Percentiles rank a stretch among this genome's conserved stretches.
Conservation (phyloP, 2,888 invertebrate genomes). For the Barypeithes pellucidus region DNA sequence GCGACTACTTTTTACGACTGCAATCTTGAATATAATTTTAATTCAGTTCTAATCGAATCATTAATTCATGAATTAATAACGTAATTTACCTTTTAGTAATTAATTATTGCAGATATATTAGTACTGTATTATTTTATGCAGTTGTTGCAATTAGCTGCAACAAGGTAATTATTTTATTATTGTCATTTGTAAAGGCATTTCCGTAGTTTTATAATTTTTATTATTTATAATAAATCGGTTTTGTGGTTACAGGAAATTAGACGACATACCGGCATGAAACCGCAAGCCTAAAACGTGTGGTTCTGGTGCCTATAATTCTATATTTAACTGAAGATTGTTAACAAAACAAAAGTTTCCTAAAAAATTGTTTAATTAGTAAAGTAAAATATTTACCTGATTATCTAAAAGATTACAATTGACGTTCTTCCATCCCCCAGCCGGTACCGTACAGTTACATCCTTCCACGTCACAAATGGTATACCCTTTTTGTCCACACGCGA, state of each 20-base stretch:
- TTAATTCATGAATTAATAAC: neutral
- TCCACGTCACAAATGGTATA: slow-evolving; percentile 74
- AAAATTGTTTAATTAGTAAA: no score
- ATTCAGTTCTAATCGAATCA: neutral
- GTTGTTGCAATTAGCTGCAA: neutral
- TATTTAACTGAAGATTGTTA: neutral
- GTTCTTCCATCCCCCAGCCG: slow-evolving; percentile 75
- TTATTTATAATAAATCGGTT: slow-evolving; percentile 3
- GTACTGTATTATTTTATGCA: neutral
- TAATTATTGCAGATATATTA: neutral
- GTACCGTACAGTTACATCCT: slow-evolving; percentile 76
- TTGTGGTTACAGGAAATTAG: neutral
- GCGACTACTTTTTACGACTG: neutral
- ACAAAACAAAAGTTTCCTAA: neutral
- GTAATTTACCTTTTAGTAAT: neutral
- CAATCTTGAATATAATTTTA: neutral
- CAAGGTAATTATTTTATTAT: neutral
- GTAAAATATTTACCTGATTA: slow-evolving; percentile 73
- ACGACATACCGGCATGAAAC: neutral
- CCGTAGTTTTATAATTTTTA: slow-evolving; percentile 4
- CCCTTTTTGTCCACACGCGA: slow-evolving; percentile 56
- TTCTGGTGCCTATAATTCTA: neutral
- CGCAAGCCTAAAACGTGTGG: neutral
- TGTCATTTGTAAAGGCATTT: neutral
- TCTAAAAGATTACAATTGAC: slow-evolving; percentile 78